Conservation (phyloP, 2,888 invertebrate species). For the Mechanitis messenoides region DNA sequence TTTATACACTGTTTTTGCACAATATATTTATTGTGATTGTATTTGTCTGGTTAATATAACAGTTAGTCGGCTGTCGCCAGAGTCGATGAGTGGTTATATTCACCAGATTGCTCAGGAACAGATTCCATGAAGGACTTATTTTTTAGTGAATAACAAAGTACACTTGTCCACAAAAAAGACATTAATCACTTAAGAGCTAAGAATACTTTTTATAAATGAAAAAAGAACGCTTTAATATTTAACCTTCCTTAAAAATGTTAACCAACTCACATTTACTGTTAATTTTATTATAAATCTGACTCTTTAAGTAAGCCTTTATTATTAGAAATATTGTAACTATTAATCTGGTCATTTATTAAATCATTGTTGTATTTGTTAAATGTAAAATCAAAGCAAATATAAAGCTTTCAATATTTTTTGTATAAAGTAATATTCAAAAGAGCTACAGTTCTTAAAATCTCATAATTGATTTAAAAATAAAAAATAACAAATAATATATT, state of each 20-base stretch:
- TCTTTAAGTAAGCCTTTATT: slow-evolving; percentile 68
- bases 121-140: slow-evolving; percentile 55
- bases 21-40: slow-evolving; percentile 51
- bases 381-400: slow-evolving; percentile 67
- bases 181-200: slow-evolving; percentile 65
- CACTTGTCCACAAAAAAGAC: slow-evolving; percentile 67
- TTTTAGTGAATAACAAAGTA: slow-evolving; percentile 62
- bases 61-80: slow-evolving; percentile 56
- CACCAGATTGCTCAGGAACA: slow-evolving; percentile 46
- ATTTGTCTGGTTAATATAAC: slow-evolving; percentile 22
- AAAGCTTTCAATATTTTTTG: slow-evolving; percentile 71
- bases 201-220: slow-evolving; percentile 66
- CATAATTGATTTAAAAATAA: slow-evolving; percentile 73
- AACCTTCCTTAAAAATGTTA: slow-evolving; percentile 70
- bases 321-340: slow-evolving; percentile 67
- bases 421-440: slow-evolving; percentile 66
- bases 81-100: slow-evolving; percentile 38
- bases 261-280: slow-evolving; percentile 74
- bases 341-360: slow-evolving; percentile 78
- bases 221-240: slow-evolving; percentile 70
- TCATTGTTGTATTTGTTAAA: slow-evolving; percentile 73
- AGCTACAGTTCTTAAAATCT: slow-evolving; percentile 71
- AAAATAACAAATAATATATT: slow-evolving; percentile 63
- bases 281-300: slow-evolving; percentile 71
- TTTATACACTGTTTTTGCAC: slow-evolving; percentile 53